phyloP scores from a whole-genome alignment of 2,888 invertebrate genomes.

The Drosophila seclusa region DNA sequence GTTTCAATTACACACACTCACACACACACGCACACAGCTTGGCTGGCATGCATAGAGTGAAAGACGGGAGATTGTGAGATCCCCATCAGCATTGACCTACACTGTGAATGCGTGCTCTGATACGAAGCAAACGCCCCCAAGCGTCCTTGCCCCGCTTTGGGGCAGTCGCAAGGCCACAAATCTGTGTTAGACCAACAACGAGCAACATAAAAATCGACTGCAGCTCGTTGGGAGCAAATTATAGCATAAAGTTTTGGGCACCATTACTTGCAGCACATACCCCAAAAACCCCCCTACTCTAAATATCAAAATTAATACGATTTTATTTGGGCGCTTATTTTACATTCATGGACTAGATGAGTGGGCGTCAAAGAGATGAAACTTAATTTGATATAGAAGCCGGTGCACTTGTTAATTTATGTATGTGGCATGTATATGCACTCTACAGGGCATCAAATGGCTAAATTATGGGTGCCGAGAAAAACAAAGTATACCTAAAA shows the following conservation, averaged over 20 bases:
- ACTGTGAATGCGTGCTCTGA: constrained; percentile 68
- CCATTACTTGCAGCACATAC: constrained; percentile 67
- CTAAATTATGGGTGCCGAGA: constrained; percentile 8
- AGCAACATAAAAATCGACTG: constrained; percentile 19
- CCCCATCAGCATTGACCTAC: constrained; percentile 71
- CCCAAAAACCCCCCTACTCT: no score
- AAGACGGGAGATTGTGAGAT: constrained; percentile 3
- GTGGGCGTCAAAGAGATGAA: constrained; percentile 17
- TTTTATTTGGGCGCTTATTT: constrained; percentile 50
- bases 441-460: constrained; percentile 44
- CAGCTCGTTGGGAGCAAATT: constrained; percentile 60
- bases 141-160: constrained; percentile 40
- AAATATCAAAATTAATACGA: constrained; percentile 57
- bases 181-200: constrained; percentile 62
- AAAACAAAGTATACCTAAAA: constrained; percentile 69
- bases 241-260: constrained; percentile 72
- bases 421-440: constrained; percentile 21
- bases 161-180: constrained; percentile 72
- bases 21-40: background rate
- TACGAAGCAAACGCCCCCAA: constrained; percentile 71
- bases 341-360: constrained; percentile 45
- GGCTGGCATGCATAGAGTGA: constrained; percentile 30
- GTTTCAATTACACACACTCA: constrained; percentile 69
- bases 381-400: constrained; percentile 48
- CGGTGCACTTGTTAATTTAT: constrained; percentile 32